phyloP scores from a whole-genome alignment of 92 coral and sea anemone genomes.

The Nematostella vectensis region DNA sequence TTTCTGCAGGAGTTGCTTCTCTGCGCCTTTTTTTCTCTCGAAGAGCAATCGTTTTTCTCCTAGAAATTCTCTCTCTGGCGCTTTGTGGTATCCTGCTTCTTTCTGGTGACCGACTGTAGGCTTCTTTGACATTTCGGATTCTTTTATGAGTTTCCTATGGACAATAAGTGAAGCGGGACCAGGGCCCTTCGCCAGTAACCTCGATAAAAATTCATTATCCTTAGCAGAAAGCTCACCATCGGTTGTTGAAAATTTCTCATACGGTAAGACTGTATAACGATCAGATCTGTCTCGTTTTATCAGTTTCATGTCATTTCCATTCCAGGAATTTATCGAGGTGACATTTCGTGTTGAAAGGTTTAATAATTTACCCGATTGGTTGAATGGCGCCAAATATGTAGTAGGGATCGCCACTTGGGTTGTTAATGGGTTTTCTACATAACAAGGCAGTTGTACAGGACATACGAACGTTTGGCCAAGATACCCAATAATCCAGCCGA shows the following conservation, averaged over 20 bases:
- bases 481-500: conserved; percentile 83
- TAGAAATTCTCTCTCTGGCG: not conserved
- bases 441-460: conserved; percentile 50
- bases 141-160: not conserved
- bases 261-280: not conserved
- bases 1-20: not conserved
- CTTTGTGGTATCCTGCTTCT: not conserved
- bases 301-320: not conserved
- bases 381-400: not conserved
- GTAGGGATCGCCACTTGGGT: not conserved
- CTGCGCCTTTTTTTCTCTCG: not conserved
- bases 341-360: not conserved
- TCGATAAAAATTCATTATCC: not conserved
- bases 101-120: not conserved
- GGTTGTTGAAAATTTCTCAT: not conserved
- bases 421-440: conserved; percentile 5
- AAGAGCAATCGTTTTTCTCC: not conserved
- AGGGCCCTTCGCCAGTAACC: not conserved
- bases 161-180: not conserved
- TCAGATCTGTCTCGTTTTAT: not conserved
- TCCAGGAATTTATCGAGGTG: not conserved
- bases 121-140: not conserved
- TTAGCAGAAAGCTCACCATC: not conserved
- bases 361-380: not conserved
- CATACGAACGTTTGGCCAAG: conserved; percentile 71